phyloP scores from a whole-genome alignment of 1,140 invertebrate species.

The Drosophila nikananu region DNA sequence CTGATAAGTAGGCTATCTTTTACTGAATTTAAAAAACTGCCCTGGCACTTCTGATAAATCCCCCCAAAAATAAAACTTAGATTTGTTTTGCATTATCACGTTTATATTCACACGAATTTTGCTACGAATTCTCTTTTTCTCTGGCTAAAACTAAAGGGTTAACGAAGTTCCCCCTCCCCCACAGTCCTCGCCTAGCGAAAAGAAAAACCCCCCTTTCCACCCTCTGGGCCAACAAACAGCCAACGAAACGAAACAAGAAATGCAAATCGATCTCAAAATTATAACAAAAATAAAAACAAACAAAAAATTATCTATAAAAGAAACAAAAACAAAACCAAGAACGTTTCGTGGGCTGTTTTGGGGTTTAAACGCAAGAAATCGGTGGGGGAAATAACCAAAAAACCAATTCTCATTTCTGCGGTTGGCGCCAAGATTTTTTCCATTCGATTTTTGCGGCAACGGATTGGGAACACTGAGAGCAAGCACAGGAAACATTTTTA shows the following conservation, averaged over 20 bases:
- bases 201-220: conserved; percentile 3
- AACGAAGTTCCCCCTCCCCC: conserved; percentile 4
- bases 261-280: conserved; percentile 85
- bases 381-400: conserved; percentile 12
- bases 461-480: conserved; percentile 46
- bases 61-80: not conserved
- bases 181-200: not conserved
- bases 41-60: not conserved
- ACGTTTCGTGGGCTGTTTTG: conserved; percentile 34
- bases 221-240: conserved; percentile 13
- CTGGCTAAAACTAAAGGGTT: conserved; percentile 29
- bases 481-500: conserved; percentile 28
- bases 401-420: conserved; percentile 16
- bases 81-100: conserved; percentile 40
- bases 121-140: conserved; percentile 32
- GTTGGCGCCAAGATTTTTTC: conserved; percentile 38
- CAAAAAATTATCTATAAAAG: conserved; percentile 57
- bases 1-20: not conserved
- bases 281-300: conserved; percentile 61
- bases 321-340: conserved; percentile 26
- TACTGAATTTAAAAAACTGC: not conserved
- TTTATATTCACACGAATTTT: conserved; percentile 3
- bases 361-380: conserved; percentile 12
- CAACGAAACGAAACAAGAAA: conserved; percentile 55
- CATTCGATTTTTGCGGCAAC: conserved; percentile 40